Evolutionary conservation across 2,888 invertebrate species (phyloP).

Genomic region (Xylocampa areola): DNA sequence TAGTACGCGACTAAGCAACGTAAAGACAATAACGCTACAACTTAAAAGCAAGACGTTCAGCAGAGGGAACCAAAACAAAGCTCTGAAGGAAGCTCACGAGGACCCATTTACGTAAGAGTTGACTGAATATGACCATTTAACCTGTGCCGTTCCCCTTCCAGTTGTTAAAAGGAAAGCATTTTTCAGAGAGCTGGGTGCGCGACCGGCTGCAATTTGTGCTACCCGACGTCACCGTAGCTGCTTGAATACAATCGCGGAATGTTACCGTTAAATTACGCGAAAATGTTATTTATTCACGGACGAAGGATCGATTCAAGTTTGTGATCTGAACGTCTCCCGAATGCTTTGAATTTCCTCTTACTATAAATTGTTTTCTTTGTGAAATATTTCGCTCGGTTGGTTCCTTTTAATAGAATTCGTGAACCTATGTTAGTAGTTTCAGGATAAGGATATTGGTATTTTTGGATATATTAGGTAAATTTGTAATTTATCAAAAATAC

Average conservation of each 20-base stretch:
- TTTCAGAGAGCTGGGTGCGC: conserved; percentile 70
- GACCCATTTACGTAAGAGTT: conserved; percentile 71
- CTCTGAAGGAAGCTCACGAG: conserved; percentile 40
- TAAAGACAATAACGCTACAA: conserved; percentile 37
- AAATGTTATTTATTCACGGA: conserved; percentile 75
- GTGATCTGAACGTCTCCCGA: conserved; percentile 58
- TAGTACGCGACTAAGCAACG: not conserved
- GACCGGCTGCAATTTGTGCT: conserved; percentile 78
- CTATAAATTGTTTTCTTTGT: conserved; percentile 60
- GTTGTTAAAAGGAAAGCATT: conserved; percentile 78
- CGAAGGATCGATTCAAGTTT: conserved; percentile 71
- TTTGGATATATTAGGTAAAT: conserved; percentile 15
- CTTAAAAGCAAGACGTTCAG: conserved; percentile 41
- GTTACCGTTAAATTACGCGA: conserved; percentile 75
- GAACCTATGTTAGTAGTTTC: conserved; percentile 18
- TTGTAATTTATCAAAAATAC: no score
- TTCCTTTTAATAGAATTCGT: conserved; percentile 43
- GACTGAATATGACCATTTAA: conserved; percentile 80
- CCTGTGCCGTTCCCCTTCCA: conserved; percentile 69
- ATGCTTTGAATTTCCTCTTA: conserved; percentile 54
- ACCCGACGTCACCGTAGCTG: conserved; percentile 68
- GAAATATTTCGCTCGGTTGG: conserved; percentile 49
- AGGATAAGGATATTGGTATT: conserved; percentile 31
- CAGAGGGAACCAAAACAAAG: conserved; percentile 40
- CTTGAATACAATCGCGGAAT: conserved; percentile 74